These are phyloP conservation scores for Oligia fasciuncula DNA, from an alignment of 2,888 invertebrate species.

Conservation along the genomic window DNA sequence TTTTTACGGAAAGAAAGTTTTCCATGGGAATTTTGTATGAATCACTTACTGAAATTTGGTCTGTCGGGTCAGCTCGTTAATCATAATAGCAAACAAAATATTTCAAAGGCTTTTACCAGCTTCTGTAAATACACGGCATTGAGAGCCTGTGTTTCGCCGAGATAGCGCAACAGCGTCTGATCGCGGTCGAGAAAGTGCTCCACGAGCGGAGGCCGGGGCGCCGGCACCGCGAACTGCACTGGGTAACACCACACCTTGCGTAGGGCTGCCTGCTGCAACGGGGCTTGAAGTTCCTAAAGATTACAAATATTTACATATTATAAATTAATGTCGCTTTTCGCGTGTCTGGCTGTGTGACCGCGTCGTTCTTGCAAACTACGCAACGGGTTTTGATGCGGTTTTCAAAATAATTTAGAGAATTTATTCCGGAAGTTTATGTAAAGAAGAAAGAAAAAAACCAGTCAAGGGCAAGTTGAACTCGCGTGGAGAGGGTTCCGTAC, in stretches of 20 bases:
- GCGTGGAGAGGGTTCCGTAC: no score
- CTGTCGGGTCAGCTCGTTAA: neutral
- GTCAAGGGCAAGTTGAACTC: no score
- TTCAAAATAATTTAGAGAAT: neutral
- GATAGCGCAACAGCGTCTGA: constrained; percentile 95
- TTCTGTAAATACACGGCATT: constrained; percentile 97
- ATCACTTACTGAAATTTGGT: neutral
- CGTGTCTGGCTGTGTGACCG: neutral
- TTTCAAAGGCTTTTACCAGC: constrained; percentile 90
- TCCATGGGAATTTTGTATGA: no score
- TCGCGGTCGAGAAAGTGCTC: constrained; percentile 97
- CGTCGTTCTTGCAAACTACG: neutral
- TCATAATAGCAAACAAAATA: neutral
- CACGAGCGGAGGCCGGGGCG: constrained; percentile 95
- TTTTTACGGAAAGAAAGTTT: no score
- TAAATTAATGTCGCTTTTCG: neutral
- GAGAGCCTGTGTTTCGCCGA: constrained; percentile 95
- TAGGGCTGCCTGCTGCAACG: constrained; percentile 92
- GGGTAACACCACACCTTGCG: constrained; percentile 99
- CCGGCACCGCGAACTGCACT: constrained; percentile 96
- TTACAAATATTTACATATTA: constrained; percentile 2
- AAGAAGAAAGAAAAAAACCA: no score
- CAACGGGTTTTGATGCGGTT: neutral
- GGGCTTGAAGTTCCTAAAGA: constrained; percentile 89
- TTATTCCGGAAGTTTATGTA: neutral